Conservation (phyloP, 2,888 invertebrate species). For the Brachyptera risi region DNA sequence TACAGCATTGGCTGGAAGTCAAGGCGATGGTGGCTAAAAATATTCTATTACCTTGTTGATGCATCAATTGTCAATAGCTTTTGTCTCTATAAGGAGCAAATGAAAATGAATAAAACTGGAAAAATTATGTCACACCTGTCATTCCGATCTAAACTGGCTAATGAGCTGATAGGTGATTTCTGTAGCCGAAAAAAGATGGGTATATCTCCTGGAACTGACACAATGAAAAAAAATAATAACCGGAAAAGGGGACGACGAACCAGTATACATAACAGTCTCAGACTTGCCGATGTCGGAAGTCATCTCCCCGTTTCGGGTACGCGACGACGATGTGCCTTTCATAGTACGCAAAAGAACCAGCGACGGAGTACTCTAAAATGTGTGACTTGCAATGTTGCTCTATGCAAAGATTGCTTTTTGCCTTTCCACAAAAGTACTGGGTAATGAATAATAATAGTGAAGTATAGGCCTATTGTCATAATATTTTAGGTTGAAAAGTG, state of each 20-base stretch:
- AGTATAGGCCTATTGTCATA: too few species aligned
- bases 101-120: slow-evolving; percentile 15
- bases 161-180: too few species aligned
- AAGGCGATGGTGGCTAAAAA: slow-evolving; percentile 40
- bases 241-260: too few species aligned
- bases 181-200: too few species aligned
- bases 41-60: slow-evolving; percentile 39
- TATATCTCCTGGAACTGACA: too few species aligned
- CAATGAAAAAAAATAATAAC: too few species aligned
- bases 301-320: slow-evolving; percentile 25
- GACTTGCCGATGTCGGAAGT: too few species aligned
- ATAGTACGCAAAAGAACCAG: slow-evolving; percentile 30
- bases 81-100: slow-evolving; percentile 31
- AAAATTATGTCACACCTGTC: slow-evolving; percentile 22
- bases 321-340: slow-evolving; percentile 23
- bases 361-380: slow-evolving; percentile 29
- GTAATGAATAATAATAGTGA: too few species aligned
- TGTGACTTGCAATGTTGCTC: slow-evolving; percentile 29
- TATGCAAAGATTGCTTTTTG: slow-evolving; percentile 29
- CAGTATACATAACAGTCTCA: too few species aligned
- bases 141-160: too few species aligned
- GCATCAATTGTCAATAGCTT: slow-evolving; percentile 36
- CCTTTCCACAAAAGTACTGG: too few species aligned
- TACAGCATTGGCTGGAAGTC: slow-evolving; percentile 37
- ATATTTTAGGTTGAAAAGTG: too few species aligned